Conservation (phyloP, 2,113 vertebrate species). For the Lagopus muta region DNA sequence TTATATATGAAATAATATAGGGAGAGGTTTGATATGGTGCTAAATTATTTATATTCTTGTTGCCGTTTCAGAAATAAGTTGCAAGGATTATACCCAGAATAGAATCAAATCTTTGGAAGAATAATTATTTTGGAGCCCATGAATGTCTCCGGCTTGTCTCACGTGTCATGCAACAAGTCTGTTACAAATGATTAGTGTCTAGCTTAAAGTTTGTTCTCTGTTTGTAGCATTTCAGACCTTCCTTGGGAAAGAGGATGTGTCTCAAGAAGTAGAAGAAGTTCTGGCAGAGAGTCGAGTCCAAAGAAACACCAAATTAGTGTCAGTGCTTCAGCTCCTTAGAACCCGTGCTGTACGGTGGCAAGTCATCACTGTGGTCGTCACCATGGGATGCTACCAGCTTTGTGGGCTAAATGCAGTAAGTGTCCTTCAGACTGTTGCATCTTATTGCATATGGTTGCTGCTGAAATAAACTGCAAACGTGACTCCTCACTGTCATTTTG, state of each 20-base stretch:
- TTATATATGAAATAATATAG: not conserved
- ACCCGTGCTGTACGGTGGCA: slow-evolving; percentile 85
- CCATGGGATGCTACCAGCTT: slow-evolving; percentile 95
- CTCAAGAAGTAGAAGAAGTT: slow-evolving; percentile 87
- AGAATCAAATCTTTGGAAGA: not conserved
- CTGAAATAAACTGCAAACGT: not conserved
- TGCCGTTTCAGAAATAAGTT: not conserved
- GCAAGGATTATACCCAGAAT: not conserved
- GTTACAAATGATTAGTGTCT: not conserved
- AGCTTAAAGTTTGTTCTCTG: not conserved
- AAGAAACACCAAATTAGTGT: slow-evolving; percentile 75
- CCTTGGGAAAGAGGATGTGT: slow-evolving; percentile 88
- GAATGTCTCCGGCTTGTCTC: not conserved
- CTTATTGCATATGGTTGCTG: not conserved
- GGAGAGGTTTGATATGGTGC: not conserved
- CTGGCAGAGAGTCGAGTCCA: slow-evolving; percentile 82
- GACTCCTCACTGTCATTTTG: not conserved
- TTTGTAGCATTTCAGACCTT: slow-evolving; percentile 88
- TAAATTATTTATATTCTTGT: not conserved
- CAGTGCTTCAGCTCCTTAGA: slow-evolving; percentile 81
- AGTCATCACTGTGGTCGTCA: slow-evolving; percentile 84
- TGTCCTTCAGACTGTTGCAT: not conserved
- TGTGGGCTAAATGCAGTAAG: slow-evolving; percentile 95
- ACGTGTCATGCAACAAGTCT: not conserved
- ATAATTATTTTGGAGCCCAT: not conserved